Base-by-base conservation (phyloP, 2,888 invertebrate species). In the Erebia aethiops region DNA sequence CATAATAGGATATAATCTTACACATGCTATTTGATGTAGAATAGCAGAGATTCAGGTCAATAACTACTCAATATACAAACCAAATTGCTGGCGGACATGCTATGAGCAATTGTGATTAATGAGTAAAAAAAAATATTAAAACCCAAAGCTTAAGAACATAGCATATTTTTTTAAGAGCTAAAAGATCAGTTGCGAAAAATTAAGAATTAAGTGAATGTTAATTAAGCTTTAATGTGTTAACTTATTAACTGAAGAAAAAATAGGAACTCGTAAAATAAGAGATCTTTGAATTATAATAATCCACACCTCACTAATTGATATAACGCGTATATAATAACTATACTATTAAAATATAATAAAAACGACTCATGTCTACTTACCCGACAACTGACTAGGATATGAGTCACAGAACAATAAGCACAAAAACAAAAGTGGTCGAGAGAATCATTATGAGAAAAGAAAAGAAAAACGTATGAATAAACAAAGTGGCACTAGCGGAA, bases 401-500 rank as follows among this genome's bases (percentile, higher is more conserved):
- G 57, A 41, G 21, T 68, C 64, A 71, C 43, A 66, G 51, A 66
- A 69, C 61, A 71, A 52, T 49, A 71, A 49, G 65, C 62, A 69
- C 21, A 26, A 58, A 63, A 58, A 71, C 61, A 62, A 67, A 65
- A 41, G 60, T 49, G 60, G 62, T 11, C 21, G 16, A 73, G 73
- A 73, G 69, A 56, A 67, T 52, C 58, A 71, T 73, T 67, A 67
- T 60, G 62, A 46, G 71, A 70, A 83, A 84, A 85, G 79, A 78
- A 82, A 83, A 85, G 79, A 78, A 82, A 83, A 85, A 81, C 77
- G 76, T 82, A 85, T 80, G 80, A 83, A 80, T 80, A 80, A 81
- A 78, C 84, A 84, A 79, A 84, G 82, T 82, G 75, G 74, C 74
- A 83, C 81, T 90, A 78, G 88, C 91, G 89, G 86, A 88, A 86